Evolutionary conservation across 2,797 vertebrate genomes (phyloP), one percentile per base, ranked within the genome.

Genomic region (Sardinella longiceps): DNA sequence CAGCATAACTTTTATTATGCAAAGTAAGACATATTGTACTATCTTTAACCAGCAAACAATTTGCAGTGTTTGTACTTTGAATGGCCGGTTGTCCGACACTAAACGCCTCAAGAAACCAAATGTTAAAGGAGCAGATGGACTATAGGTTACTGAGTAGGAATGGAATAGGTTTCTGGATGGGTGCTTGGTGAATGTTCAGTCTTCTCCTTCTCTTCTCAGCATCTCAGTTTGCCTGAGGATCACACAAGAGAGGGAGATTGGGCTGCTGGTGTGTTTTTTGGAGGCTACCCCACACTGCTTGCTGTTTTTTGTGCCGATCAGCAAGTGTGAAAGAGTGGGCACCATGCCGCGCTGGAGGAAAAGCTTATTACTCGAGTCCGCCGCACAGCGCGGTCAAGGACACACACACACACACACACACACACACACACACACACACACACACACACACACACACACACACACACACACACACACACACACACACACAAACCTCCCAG

Each of bases 381-480:
- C 28, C 63, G 6, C 63, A 33, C 63, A 18, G 28, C 30, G 30
- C 30, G 10, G 30, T 70, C 63, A 70, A 70, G 63, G 63, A 30
- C 63, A 70, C 30, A 37, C 28, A 14, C 63, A 30, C 10, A 66
- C 60, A 63, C 60, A 63, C 60, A 63, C n/a, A n/a, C 56, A n/a
- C 56, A 60, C 56, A 60, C 56, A 60, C 56, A 60, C 20, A 60
- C 56, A 60, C 18, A 23, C 56, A 60, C 20, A n/a, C 20, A n/a
- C 56, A 60, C 20, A n/a, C 56, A n/a, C 56, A 2, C 58, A 63
- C n/a, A 10, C 25, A 63, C 10, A 30, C 25, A 63, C 25, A 63
- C 60, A 63, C n/a, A 25, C 56, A n/a, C 60, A 63, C 60, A 63
- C 60, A 63, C 25, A 63, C 6, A 63, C 60, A 63, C n/a, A 63